These are phyloP conservation scores for Deilephila elpenor DNA, from an alignment of 2,888 invertebrate genomes.

Conservation along the genomic window DNA sequence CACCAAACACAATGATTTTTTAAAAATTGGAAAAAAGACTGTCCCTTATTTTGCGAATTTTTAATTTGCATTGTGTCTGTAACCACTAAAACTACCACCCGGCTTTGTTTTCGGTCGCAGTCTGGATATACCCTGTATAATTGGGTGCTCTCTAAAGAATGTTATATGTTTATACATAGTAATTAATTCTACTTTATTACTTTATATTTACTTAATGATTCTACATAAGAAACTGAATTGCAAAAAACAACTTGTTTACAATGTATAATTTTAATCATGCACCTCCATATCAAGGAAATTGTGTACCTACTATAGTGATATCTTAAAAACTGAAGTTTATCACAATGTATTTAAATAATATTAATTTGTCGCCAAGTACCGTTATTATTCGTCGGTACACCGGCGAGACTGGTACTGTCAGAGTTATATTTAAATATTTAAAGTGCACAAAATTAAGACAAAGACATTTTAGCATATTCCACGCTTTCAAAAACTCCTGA, in stretches of 20 bases:
- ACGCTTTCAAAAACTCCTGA: not conserved
- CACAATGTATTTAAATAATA: not conserved
- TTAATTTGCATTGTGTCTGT: too few species aligned
- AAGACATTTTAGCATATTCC: not conserved
- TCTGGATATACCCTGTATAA: too few species aligned
- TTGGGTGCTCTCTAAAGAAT: not conserved
- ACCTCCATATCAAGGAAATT: not conserved
- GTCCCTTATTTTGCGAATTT: too few species aligned
- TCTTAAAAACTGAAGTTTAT: not conserved
- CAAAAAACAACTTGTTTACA: not conserved
- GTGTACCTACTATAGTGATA: not conserved
- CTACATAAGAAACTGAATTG: not conserved
- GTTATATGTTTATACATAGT: not conserved
- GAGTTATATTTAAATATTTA: too few species aligned
- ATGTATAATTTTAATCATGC: not conserved
- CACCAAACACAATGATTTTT: too few species aligned
- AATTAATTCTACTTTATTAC: not conserved
- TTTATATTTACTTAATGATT: too few species aligned
- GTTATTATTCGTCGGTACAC: not conserved
- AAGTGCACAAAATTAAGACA: too few species aligned
- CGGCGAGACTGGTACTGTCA: too few species aligned
- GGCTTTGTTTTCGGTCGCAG: too few species aligned
- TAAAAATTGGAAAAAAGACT: too few species aligned
- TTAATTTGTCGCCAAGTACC: not conserved
- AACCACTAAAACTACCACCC: too few species aligned